phyloP scores from a whole-genome alignment of 2,113 vertebrate species.

The Patagioenas fasciata region DNA sequence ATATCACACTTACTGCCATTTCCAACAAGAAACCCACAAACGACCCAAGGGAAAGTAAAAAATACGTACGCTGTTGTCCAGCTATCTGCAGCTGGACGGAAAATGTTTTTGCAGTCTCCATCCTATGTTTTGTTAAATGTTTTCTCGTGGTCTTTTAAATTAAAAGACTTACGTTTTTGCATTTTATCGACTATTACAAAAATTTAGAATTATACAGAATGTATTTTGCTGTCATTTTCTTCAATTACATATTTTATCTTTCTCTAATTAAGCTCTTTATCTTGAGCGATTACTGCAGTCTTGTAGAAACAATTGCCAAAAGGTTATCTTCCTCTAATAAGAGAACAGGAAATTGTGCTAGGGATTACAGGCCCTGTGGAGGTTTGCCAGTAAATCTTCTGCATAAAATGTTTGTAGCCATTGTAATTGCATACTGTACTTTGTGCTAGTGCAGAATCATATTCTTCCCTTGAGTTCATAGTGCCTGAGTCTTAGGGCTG shows the following conservation, averaged over 20 bases:
- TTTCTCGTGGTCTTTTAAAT: neutral
- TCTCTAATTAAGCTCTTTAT: conserved; percentile 36
- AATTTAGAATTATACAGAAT: neutral
- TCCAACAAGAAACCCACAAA: neutral
- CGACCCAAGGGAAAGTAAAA: conserved; percentile 2
- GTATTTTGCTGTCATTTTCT: conserved; percentile 18
- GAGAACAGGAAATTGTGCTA: conserved; percentile 49
- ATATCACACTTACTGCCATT: conserved; percentile 12
- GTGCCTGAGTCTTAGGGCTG: neutral
- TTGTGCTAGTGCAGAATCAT: neutral
- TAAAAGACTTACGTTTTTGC: neutral
- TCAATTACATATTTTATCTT: conserved; percentile 36
- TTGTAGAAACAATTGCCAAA: conserved; percentile 37
- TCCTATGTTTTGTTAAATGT: neutral
- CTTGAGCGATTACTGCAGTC: neutral
- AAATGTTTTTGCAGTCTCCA: neutral
- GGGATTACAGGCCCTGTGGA: conserved; percentile 34
- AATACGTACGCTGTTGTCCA: neutral
- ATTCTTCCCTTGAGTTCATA: neutral
- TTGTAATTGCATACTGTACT: conserved; percentile 1
- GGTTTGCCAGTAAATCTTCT: conserved; percentile 35
- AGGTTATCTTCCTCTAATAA: conserved; percentile 52
- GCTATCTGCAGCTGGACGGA: conserved; percentile 34
- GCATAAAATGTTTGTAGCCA: neutral
- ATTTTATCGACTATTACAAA: neutral